Evolutionary conservation across 2,797 vertebrate genomes (phyloP).

Genomic region (Cynodonichthys magdalenae): DNA sequence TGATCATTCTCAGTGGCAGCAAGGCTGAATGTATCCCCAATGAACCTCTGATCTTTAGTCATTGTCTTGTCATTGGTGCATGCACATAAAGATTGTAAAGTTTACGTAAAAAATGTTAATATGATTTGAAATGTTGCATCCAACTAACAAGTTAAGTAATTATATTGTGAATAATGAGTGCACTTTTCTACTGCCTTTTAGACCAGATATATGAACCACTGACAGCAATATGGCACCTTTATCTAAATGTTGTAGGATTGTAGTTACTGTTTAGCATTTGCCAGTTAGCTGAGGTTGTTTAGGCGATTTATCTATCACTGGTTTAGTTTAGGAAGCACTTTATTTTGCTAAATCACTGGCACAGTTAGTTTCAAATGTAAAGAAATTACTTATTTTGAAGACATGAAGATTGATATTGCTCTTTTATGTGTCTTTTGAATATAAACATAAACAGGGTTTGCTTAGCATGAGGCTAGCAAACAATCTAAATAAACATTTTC

Average conservation of each 20-base stretch:
- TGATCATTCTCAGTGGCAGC: too few relatives aligned
- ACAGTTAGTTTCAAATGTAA: conserved; percentile 42
- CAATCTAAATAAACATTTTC: too few relatives aligned
- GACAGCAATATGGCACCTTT: conserved; percentile 66
- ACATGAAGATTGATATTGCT: not conserved
- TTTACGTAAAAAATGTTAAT: not conserved
- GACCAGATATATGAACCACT: not conserved
- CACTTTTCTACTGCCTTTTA: conserved; percentile 10
- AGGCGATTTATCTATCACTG: not conserved
- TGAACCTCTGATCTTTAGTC: too few relatives aligned
- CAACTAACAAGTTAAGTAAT: not conserved
- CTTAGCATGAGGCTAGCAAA: not conserved
- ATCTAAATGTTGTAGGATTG: conserved; percentile 26
- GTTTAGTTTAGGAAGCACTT: conserved; percentile 16
- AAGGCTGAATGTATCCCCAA: too few relatives aligned
- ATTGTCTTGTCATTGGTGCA: too few relatives aligned
- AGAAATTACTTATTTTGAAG: conserved; percentile 4
- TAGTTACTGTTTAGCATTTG: conserved; percentile 5
- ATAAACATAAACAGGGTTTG: too few relatives aligned
- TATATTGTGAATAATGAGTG: not conserved
- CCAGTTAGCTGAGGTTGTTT: conserved; percentile 5
- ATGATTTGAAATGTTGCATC: not conserved
- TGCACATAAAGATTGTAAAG: too few relatives aligned
- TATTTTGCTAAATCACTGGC: conserved; percentile 6
- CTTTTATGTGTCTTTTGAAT: not conserved